A percentile compares a stretch with the other conserved stretches of the same genome.
Conservation (phyloP, 2,113 vertebrate genomes). For the Trichechus manatus region DNA sequence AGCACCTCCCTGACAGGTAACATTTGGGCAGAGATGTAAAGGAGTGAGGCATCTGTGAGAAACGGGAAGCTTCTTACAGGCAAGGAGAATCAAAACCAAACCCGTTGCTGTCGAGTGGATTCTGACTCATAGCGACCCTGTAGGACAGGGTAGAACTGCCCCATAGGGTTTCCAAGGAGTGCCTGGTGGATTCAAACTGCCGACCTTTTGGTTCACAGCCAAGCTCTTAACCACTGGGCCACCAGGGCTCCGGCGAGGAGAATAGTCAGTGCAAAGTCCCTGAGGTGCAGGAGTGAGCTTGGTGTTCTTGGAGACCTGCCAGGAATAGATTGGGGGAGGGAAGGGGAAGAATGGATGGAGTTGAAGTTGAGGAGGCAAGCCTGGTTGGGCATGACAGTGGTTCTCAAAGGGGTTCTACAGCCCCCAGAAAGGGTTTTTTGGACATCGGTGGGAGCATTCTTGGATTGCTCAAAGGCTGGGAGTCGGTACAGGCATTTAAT, state of each 20-base stretch:
- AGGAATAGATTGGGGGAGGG: not conserved
- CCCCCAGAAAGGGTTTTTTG: not conserved
- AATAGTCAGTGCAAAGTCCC: not conserved
- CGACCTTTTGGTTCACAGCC: too few relatives aligned
- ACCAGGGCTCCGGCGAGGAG: not conserved
- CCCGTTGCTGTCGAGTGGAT: too few relatives aligned
- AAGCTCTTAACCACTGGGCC: too few relatives aligned
- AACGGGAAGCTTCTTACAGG: not conserved
- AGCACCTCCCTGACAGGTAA: not conserved
- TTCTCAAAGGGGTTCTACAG: not conserved
- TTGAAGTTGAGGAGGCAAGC: not conserved
- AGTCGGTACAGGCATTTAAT: not conserved
- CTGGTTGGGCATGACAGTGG: not conserved
- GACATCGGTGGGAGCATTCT: not conserved
- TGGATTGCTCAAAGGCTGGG: not conserved
- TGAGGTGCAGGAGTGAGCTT: too few relatives aligned
- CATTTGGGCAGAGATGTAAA: not conserved
- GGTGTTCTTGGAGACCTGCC: not conserved
- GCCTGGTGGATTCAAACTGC: too few relatives aligned
- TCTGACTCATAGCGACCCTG: too few relatives aligned
- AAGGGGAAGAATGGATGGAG: not conserved
- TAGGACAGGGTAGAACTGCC: too few relatives aligned
- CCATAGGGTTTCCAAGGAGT: too few relatives aligned
- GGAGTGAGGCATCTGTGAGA: not conserved
- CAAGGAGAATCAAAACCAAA: not conserved